A percentile compares a stretch with the other conserved stretches of the same genome.
Conservation (phyloP, 1,140 invertebrate species). For the Drosophila kikkawai region DNA sequence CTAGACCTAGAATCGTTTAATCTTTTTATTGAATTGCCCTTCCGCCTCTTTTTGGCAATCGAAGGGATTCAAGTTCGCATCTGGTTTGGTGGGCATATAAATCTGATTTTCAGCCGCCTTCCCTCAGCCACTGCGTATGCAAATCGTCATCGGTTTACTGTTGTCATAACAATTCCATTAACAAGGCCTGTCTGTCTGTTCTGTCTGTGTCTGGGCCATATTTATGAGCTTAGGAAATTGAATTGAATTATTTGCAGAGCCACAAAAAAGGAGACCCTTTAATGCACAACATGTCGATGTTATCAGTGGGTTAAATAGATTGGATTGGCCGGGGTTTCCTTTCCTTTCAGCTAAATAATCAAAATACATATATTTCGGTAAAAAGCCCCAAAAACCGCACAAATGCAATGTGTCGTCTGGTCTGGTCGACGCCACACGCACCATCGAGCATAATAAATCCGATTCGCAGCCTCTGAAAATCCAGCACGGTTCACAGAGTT, state of each 20-base stretch:
- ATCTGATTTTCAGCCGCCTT: slow-evolving; percentile 60
- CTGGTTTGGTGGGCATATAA: too few relatives aligned
- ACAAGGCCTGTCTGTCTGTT: slow-evolving; percentile 56
- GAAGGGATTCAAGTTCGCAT: slow-evolving; percentile 54
- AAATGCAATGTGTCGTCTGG: slow-evolving; percentile 42
- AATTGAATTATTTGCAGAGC: slow-evolving; percentile 62
- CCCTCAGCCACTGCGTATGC: slow-evolving; percentile 26
- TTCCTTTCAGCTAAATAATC: slow-evolving; percentile 35
- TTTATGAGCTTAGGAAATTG: slow-evolving; percentile 74
- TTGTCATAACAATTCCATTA: slow-evolving; percentile 80
- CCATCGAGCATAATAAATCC: slow-evolving; percentile 74
- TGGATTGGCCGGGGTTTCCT: slow-evolving; percentile 44
- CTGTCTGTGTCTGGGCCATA: slow-evolving; percentile 18
- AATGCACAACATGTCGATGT: slow-evolving; percentile 37
- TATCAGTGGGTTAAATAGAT: slow-evolving; percentile 25
- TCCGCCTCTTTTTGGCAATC: slow-evolving; percentile 49
- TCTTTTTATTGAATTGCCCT: slow-evolving; percentile 70
- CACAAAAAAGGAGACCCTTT: slow-evolving; percentile 35
- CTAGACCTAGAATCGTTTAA: slow-evolving; percentile 53
- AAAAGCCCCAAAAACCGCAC: slow-evolving; percentile 60
- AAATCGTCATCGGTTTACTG: slow-evolving; percentile 47
- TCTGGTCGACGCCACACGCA: slow-evolving; percentile 60
- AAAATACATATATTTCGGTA: slow-evolving; percentile 35
- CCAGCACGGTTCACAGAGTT: slow-evolving; percentile 53
- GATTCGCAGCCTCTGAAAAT: slow-evolving; percentile 46